Evolutionary conservation across 2,113 vertebrate genomes (phyloP), one percentile per base, ranked within the genome.

Genomic region (Trinectes maculatus): DNA sequence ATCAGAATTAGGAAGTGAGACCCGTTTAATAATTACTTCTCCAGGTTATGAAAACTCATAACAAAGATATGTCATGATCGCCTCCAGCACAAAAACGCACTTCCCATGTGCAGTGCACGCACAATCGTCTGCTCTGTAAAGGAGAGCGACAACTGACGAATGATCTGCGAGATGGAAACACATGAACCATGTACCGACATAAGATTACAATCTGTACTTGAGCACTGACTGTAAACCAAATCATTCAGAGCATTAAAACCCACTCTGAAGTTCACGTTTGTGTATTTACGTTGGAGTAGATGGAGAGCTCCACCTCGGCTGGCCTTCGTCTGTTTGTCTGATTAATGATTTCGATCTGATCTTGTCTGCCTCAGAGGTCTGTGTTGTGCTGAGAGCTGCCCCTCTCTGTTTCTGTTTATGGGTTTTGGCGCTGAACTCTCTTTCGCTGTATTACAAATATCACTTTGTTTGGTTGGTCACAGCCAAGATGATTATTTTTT

Each of bases 201-300:
- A 28, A 69, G 82, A 82, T 85, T 37, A 19, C 21, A 36, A 79
- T 79, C 76, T 82, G 48, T 26, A 36, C 44, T 37, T 36, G 25
- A 53, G 66, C 44, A 4, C 24, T 2, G 31, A 69, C 24, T 54
- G 39, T 25, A 71, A 82, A 42, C 25, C 29, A 77, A 77, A 54
- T 69, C 52, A 78, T 44, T 46, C 8, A 52, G 24, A 58, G 48
- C 10, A 25, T 67, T 61, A 54, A 84, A 79, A 37, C 22, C 7
- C 15, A 26, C 65, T 74, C 31, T 36, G 6, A 18, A 36, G 52
- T 46, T 71, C 49, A 51, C 36, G n/a, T 76, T 39, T 82, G 70
- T 80, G 36, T 81, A 59, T 87, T 84, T 82, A 37, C 26, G 63
- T 40, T 51, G 71, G 71, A 51, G 28, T 5, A 13, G 54, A 64